A percentile compares a stretch with the other conserved stretches of the same genome.
phyloP scores from a whole-genome alignment of 2,888 invertebrate genomes.

The Polyploca ridens region DNA sequence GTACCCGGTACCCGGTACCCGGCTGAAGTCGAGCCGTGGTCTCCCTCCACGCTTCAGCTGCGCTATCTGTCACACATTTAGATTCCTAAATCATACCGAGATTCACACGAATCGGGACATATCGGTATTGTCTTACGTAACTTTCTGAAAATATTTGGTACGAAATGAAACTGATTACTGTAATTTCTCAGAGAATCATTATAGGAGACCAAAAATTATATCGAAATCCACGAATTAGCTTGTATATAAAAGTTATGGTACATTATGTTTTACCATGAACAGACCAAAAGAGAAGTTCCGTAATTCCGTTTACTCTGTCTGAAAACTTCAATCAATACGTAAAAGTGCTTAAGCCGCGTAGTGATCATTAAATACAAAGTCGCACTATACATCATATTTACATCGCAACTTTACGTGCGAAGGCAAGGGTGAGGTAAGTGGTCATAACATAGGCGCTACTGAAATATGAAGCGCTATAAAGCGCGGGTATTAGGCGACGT shows the following conservation, averaged over 20 bases:
- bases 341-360: not conserved
- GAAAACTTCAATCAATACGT: not conserved
- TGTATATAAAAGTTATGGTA: no score
- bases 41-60: constrained; percentile 11
- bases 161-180: no score
- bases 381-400: not conserved
- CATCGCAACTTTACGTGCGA: not conserved
- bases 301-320: not conserved
- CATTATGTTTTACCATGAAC: no score
- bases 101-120: not conserved
- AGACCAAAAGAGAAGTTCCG: not conserved
- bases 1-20: not conserved
- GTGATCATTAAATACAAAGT: not conserved
- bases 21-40: constrained; percentile 24
- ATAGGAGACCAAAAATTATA: no score
- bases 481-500: not conserved
- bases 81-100: constrained; percentile 13
- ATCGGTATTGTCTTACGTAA: not conserved
- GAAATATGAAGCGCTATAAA: not conserved
- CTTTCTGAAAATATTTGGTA: no score
- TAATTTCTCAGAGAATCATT: no score
- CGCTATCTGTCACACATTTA: constrained; percentile 22
- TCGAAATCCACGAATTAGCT: no score
- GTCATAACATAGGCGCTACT: constrained; percentile 6
- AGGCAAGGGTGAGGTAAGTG: constrained; percentile 1